Percentiles rank a stretch among this genome's conserved stretches.
Conservation (phyloP, 2,797 vertebrate genomes). For the Clarias platycephalus region DNA sequence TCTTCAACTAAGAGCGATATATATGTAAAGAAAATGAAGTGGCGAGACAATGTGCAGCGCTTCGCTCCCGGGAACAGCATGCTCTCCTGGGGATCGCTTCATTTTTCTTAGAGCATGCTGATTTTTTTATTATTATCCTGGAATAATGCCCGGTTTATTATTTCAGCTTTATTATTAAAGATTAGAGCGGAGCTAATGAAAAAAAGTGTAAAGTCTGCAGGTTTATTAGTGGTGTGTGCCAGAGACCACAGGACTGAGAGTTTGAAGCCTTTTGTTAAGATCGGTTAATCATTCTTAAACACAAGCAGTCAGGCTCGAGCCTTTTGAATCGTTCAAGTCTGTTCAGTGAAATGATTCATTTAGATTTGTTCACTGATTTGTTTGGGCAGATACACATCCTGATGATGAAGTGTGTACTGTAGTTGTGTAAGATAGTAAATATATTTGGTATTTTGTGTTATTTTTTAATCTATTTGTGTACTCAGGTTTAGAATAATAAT, state of each 20-base stretch:
- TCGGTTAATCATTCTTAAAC: not conserved
- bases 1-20: not conserved
- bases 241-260: no score
- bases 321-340: not conserved
- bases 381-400: not conserved
- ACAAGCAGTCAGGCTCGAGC: not conserved
- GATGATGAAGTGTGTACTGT: not conserved
- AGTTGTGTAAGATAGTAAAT: not conserved
- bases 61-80: not conserved
- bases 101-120: not conserved
- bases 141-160: not conserved
- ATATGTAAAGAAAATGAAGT: constrained; percentile 15
- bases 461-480: not conserved
- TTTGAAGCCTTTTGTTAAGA: not conserved
- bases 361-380: not conserved
- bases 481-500: not conserved
- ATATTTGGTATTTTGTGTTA: not conserved
- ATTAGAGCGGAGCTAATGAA: constrained; percentile 6
- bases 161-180: not conserved
- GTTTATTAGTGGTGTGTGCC: not conserved
- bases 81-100: constrained; percentile 2
- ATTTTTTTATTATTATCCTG: not conserved
- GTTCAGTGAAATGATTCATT: not conserved
- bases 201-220: constrained; percentile 4
- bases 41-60: not conserved